Percentiles rank a stretch among this genome's conserved stretches.
phyloP scores from a whole-genome alignment of 2,113 vertebrate genomes.

The Chaetura pelagica region DNA sequence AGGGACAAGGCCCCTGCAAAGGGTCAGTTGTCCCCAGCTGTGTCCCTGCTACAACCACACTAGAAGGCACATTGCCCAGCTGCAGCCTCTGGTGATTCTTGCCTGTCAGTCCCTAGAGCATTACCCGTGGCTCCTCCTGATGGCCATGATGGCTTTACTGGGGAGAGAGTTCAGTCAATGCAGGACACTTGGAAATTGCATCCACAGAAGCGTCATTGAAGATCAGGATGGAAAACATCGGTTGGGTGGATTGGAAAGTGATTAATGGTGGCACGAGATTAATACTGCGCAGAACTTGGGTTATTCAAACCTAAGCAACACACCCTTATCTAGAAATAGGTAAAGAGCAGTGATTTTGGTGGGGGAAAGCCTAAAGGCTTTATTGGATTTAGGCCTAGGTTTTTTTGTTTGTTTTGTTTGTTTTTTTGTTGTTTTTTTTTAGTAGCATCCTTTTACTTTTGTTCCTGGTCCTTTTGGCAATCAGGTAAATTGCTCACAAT shows the following conservation, averaged over 20 bases:
- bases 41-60: not conserved
- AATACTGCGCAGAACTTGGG: not conserved
- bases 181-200: not conserved
- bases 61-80: not conserved
- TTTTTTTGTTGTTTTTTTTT: not conserved
- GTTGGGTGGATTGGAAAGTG: not conserved
- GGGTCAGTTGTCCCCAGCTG: not conserved
- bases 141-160: not conserved
- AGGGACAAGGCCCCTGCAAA: not conserved
- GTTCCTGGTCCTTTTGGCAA: not conserved
- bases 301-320: not conserved
- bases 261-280: conserved; percentile 33
- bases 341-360: not conserved
- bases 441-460: not conserved
- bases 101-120: not conserved
- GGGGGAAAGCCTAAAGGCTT: not conserved
- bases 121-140: not conserved
- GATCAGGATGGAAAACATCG: not conserved
- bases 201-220: not conserved
- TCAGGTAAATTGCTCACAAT: not conserved
- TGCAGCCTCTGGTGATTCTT: not conserved
- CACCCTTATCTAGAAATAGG: not conserved
- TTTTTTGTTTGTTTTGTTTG: not conserved
- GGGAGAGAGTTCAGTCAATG: not conserved
- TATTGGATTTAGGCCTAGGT: not conserved